Conservation (phyloP, 2,113 vertebrate species). For the Bambusicola thoracicus region DNA sequence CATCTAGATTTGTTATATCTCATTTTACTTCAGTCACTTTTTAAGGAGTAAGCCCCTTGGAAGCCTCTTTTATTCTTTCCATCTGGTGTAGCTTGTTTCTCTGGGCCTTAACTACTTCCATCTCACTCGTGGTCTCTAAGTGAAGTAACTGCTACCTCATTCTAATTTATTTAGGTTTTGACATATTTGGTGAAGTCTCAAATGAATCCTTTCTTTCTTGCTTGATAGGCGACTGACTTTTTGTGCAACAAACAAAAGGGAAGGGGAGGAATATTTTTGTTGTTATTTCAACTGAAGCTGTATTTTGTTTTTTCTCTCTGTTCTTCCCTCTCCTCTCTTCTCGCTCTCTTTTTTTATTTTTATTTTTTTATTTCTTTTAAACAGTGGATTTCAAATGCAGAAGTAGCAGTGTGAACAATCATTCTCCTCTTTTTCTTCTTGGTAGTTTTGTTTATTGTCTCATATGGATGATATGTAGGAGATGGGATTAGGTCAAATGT, state of each 20-base stretch:
- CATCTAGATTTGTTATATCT: neutral
- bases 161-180: neutral
- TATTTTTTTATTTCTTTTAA: neutral
- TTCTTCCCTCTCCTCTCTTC: too few relatives aligned
- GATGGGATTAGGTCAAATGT: neutral
- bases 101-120: neutral
- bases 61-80: neutral
- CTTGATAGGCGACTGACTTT: neutral
- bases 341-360: neutral
- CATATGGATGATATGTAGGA: neutral
- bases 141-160: neutral
- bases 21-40: neutral
- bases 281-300: neutral
- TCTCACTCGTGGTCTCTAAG: neutral
- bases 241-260: neutral
- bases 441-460: neutral
- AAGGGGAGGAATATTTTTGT: rapidly evolving
- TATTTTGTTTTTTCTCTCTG: neutral
- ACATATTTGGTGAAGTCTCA: neutral
- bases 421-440: neutral
- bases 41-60: neutral
- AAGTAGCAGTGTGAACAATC: neutral
- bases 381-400: neutral
- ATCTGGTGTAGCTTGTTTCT: neutral
- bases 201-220: neutral